These are phyloP conservation scores for Typhlomys cinereus DNA, from an alignment of 2,113 vertebrate genomes.

Conservation along the genomic window DNA sequence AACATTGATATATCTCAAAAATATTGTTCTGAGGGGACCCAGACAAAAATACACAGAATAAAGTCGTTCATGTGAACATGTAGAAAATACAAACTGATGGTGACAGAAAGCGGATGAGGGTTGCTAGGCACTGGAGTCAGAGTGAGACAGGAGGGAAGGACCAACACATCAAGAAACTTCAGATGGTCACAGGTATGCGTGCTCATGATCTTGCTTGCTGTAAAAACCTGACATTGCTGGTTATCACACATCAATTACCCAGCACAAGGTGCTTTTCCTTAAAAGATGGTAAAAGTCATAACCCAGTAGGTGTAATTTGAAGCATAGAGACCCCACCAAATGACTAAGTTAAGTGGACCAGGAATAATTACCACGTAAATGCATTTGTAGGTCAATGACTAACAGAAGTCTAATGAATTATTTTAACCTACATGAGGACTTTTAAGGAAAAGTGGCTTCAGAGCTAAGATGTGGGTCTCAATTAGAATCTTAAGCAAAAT, in stretches of 20 bases:
- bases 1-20: background rate
- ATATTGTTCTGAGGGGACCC: background rate
- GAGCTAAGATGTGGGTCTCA: slow-evolving; percentile 68
- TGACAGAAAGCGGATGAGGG: background rate
- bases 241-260: background rate
- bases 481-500: slow-evolving; percentile 74
- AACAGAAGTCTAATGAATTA: slow-evolving; percentile 78
- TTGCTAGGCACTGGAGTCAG: background rate
- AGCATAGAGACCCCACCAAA: slow-evolving; percentile 70
- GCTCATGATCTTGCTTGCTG: background rate
- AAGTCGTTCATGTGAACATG: background rate
- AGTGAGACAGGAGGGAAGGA: background rate
- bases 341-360: slow-evolving; percentile 81
- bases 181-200: background rate
- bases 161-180: background rate
- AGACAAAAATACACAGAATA: background rate
- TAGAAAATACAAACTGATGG: background rate
- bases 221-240: background rate
- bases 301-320: slow-evolving; percentile 72
- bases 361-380: slow-evolving; percentile 79
- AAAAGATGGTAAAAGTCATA: slow-evolving; percentile 71
- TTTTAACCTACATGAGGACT: slow-evolving; percentile 77
- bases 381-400: slow-evolving; percentile 81
- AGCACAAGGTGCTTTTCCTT: background rate
- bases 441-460: slow-evolving; percentile 58